Evolutionary conservation across 2,888 invertebrate genomes (phyloP), one percentile per base, ranked within the genome.

Genomic region (Augiades crinisus): DNA sequence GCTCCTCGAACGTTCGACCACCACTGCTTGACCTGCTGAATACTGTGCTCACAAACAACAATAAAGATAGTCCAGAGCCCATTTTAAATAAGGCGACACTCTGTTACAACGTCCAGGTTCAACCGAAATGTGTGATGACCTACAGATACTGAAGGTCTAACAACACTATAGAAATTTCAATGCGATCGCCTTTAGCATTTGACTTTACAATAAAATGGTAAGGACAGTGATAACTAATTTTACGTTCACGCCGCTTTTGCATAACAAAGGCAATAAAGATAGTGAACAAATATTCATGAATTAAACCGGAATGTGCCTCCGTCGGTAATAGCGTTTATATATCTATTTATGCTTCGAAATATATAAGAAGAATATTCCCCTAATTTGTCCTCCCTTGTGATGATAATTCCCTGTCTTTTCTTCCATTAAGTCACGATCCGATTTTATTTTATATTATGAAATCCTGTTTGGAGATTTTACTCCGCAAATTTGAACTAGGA

Each of bases 91-190:
- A 33, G 43, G 19, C 27, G 30, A 1, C 12, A 36, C 3, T n/a
- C 10, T 17, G 34, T 43, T 17, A 34, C n/a, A 50, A 43, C 36
- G 43, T 31, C 53, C 40, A 36, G 31, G n/a, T n/a, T n/a, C n/a
- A n/a, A 34, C 44, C 21, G 33, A 68, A 78, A 72, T 67, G 65
- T 64, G 58, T 67, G 75, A 78, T 80, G 78, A 78, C 83, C 81
- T 81, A 72, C 64, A 69, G 75, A 77, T 80, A 77, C 62, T 53
- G 67, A 67, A 71, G 72, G 70, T 70, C 68, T 72, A 36, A 54
- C 22, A 27, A 49, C 33, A 40, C 34, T 13, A 49, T 43, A 41
- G 50, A 44, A 51, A 51, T 51, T 43, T 49, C 24, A 17, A 12
- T 49, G 21, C 38, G 19, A 41, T 24, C 34, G 38, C 21, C 47